Base-by-base conservation (phyloP, 2,797 vertebrate genomes). In the Lacerta agilis region DNA sequence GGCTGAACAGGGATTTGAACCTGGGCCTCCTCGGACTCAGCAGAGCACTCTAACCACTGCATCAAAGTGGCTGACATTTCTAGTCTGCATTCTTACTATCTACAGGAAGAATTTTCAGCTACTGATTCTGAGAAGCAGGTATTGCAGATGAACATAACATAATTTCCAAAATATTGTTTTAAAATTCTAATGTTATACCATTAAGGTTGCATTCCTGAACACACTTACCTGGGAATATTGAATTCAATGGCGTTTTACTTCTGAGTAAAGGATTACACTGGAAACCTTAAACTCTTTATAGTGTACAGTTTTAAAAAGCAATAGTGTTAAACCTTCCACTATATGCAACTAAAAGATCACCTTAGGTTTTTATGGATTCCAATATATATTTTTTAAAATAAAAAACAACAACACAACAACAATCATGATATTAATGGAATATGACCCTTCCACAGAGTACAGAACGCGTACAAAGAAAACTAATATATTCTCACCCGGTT, bases 401-500 rank as follows among this genome's bases (percentile, higher is more conserved):
- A 15, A 55, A 49, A 55, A 55, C 49, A 43, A 43, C 41, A 55
- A 49, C 3, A 49, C 49, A 20, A 73, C 8, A 38, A 73, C 72
- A 73, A 13, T n/a, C 5, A 72, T 4, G 8, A 41, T 25, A 18
- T 33, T 41, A 85, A 84, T 61, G 86, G 85, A 3, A 81, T 8
- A 78, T 0, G 36, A 71, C 0, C 15, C 36, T 20, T 1, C 4
- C 72, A 76, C 85, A 81, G 29, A 77, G 61, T 71, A 29, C 0
- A 25, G 5, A 15, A n/a, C 0, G 10, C 0, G 0, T 1, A 78
- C 86, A 86, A 89, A 1, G 17, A 87, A 87, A 29, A 43, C 41
- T 49, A 75, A 90, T 85, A 83, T 90, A 89, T 86, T 89, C 98
- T 97, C 94, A 99, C 99, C 98, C 97, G 97, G 95, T 97, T 98